A percentile compares a stretch with the other conserved stretches of the same genome.
Evolutionary conservation across 1,140 invertebrate genomes (phyloP).

Genomic region (Drosophila sechellia): DNA sequence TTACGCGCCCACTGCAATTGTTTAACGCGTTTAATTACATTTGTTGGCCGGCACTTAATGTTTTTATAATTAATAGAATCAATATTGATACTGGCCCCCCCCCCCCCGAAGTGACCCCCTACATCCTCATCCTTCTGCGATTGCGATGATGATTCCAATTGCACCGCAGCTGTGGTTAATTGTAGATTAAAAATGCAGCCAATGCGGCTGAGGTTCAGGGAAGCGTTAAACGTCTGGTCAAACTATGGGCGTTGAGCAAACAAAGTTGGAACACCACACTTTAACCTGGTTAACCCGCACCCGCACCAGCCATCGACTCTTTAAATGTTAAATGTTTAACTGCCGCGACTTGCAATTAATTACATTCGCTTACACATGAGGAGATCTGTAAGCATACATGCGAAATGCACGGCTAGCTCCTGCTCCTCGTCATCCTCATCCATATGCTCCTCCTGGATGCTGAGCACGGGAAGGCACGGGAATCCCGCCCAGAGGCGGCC

Average conservation of each 20-base stretch:
- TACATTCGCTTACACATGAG: conserved; percentile 51
- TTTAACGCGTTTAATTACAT: conserved; percentile 83
- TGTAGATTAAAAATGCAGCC: conserved; percentile 84
- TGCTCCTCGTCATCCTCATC: neutral
- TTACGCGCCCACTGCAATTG: conserved; percentile 65
- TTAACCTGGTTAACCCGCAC: too few relatives aligned
- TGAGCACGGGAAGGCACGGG: too few relatives aligned
- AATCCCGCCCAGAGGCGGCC: too few relatives aligned
- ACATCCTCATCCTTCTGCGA: neutral
- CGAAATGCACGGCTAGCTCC: conserved; percentile 38
- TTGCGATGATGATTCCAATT: neutral
- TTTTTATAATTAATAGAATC: conserved; percentile 85
- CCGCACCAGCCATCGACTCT: neutral
- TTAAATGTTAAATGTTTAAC: conserved; percentile 23
- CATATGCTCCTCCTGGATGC: neutral
- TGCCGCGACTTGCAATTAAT: conserved; percentile 60
- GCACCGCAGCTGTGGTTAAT: conserved; percentile 76
- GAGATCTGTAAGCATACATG: conserved; percentile 56
- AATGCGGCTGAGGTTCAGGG: conserved; percentile 60
- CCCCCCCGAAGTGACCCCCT: neutral
- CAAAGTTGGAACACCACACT: neutral
- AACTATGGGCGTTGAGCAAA: conserved; percentile 46
- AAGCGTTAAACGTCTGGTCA: conserved; percentile 82
- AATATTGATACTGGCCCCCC: conserved; percentile 74
- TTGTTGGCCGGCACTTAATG: conserved; percentile 82